Evolutionary conservation across 2,888 invertebrate genomes (phyloP).

Genomic region (Ennomos erosarius): DNA sequence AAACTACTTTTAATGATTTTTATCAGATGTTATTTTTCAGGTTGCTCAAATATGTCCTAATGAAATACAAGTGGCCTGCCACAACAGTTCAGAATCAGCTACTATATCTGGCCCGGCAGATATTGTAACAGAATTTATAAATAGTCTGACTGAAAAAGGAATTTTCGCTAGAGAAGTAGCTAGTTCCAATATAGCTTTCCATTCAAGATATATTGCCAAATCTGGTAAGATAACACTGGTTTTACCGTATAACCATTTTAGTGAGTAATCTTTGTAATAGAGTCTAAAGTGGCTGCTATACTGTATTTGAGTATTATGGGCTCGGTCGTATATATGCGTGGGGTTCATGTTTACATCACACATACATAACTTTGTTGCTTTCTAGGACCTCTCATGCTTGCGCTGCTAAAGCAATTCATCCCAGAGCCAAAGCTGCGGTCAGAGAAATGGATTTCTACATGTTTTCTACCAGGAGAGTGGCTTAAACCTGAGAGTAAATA

Average conservation of each 20-base stretch:
- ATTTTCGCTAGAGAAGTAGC: conserved; percentile 67
- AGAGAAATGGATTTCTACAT: conserved; percentile 92
- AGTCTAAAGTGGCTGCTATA: no score
- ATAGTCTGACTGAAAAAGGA: conserved; percentile 58
- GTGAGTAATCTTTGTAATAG: no score
- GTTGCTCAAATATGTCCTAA: conserved; percentile 71
- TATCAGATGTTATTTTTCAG: conserved; percentile 15
- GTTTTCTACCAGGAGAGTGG: conserved; percentile 89
- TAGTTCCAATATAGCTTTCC: conserved; percentile 94
- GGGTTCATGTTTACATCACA: no score
- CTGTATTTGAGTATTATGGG: no score
- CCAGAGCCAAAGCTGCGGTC: conserved; percentile 87
- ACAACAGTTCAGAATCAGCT: conserved; percentile 90
- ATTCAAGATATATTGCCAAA: conserved; percentile 90
- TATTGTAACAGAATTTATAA: conserved; percentile 85
- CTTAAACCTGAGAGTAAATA: conserved; percentile 76
- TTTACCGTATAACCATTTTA: no score
- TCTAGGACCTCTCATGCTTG: conserved; percentile 84
- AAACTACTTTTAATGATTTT: no score
- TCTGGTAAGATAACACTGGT: conserved; percentile 81
- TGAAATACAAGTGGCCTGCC: conserved; percentile 91
- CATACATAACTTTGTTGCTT: conserved; percentile 7
- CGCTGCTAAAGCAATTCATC: conserved; percentile 85
- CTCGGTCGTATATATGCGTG: no score
- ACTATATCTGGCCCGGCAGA: conserved; percentile 91